Evolutionary conservation across 2,797 vertebrate species (phyloP).

Genomic region (Phalloptychus januarius): DNA sequence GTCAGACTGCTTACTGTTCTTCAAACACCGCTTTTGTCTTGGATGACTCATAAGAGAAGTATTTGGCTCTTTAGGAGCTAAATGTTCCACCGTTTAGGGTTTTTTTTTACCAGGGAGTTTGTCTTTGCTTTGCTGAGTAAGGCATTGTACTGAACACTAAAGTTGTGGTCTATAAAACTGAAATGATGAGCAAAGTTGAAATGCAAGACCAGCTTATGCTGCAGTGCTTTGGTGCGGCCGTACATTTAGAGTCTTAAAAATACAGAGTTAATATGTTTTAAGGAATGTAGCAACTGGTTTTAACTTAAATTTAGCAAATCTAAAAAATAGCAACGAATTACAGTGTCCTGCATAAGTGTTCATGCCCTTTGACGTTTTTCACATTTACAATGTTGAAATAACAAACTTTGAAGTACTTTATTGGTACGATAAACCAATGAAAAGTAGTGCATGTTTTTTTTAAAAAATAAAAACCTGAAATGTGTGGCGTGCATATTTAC

Average conservation of each 20-base stretch:
- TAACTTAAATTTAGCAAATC: background rate
- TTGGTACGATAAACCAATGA: background rate
- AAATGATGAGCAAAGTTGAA: constrained; percentile 18
- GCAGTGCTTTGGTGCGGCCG: background rate
- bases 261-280: background rate
- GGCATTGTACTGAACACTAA: background rate
- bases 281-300: background rate
- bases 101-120: background rate
- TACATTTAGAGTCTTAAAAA: background rate
- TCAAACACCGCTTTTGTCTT: constrained; percentile 13
- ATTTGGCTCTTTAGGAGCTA: background rate
- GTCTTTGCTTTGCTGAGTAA: background rate
- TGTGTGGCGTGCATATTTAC: background rate
- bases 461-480: background rate
- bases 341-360: background rate
- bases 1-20: constrained; percentile 1
- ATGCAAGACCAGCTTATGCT: background rate
- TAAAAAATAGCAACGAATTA: background rate
- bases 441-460: background rate
- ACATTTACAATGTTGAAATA: background rate
- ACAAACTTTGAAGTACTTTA: background rate
- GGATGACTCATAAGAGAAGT: background rate
- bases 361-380: background rate
- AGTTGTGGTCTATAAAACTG: constrained; percentile 3
- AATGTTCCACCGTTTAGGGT: background rate